phyloP scores from a whole-genome alignment of 2,797 vertebrate genomes.

The Orestias chungarensis region DNA sequence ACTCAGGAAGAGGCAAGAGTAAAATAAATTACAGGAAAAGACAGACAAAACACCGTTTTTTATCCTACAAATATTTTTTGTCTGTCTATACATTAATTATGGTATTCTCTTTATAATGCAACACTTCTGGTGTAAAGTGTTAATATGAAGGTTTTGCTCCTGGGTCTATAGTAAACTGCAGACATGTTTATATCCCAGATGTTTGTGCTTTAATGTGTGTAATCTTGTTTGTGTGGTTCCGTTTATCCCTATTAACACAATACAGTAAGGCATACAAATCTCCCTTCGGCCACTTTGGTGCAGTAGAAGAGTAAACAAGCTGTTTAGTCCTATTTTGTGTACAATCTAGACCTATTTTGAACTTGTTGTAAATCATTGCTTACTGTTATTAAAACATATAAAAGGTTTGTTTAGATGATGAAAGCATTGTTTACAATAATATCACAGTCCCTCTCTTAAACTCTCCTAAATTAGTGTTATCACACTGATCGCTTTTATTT shows the following conservation, averaged over 20 bases:
- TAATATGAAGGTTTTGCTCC: conserved; percentile 21
- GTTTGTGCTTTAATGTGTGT: conserved; percentile 36
- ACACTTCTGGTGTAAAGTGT: conserved; percentile 6
- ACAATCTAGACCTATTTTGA: conserved; percentile 39
- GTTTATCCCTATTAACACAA: conserved; percentile 43
- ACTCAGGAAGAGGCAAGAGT: conserved; percentile 52
- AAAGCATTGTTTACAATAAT: conserved; percentile 5
- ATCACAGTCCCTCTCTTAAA: neutral
- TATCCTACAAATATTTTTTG: conserved; percentile 24
- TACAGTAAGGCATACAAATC: conserved; percentile 42
- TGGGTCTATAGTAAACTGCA: conserved; percentile 25
- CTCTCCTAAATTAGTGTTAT: conserved; percentile 4
- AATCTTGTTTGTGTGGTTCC: conserved; percentile 31
- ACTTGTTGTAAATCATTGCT: conserved; percentile 4
- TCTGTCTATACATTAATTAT: neutral
- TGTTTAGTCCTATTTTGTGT: conserved; percentile 35
- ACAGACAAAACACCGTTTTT: conserved; percentile 27
- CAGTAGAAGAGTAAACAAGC: conserved; percentile 30
- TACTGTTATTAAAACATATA: neutral
- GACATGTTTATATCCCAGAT: conserved; percentile 52
- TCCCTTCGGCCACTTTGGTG: conserved; percentile 37
- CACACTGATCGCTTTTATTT: neutral
- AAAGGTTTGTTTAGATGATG: neutral
- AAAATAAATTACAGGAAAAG: conserved; percentile 38
- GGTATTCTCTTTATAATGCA: no score